phyloP scores from a whole-genome alignment of 1,140 invertebrate species.

The Drosophila bocki region DNA sequence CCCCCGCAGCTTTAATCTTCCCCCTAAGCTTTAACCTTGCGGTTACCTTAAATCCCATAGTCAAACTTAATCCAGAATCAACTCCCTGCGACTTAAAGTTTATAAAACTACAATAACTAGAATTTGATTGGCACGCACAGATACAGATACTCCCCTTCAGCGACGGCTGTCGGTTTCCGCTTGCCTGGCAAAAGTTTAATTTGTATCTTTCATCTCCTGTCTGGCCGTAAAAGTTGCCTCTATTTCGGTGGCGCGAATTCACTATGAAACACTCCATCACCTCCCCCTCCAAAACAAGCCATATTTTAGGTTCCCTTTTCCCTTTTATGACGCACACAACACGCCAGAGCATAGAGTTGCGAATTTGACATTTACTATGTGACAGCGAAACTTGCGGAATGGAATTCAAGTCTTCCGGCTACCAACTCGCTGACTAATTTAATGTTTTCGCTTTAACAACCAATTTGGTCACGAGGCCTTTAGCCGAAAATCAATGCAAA shows the following conservation, averaged over 20 bases:
- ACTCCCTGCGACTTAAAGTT: not conserved
- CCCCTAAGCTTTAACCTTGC: not conserved
- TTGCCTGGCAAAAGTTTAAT: constrained; percentile 39
- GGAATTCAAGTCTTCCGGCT: constrained; percentile 27
- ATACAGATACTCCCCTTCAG: not conserved
- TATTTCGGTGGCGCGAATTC: constrained; percentile 1
- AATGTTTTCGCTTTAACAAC: constrained; percentile 53
- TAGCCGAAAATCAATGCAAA: constrained; percentile 42
- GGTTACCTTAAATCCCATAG: not conserved
- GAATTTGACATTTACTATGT: constrained; percentile 45
- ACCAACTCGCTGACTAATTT: constrained; percentile 49
- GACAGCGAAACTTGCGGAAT: constrained; percentile 42
- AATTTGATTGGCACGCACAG: constrained; percentile 24
- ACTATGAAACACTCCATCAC: not conserved
- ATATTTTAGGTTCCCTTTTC: constrained; percentile 2
- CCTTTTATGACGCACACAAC: constrained; percentile 16
- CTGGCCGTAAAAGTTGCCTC: constrained; percentile 31
- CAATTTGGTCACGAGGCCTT: constrained; percentile 33
- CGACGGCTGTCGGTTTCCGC: constrained; percentile 5
- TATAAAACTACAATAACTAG: constrained; percentile 19
- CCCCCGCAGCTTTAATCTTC: not conserved
- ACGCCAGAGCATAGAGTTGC: constrained; percentile 25
- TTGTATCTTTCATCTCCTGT: constrained; percentile 36
- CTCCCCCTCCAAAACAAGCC: not conserved
- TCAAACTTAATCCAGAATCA: not conserved